Evolutionary conservation across 2,113 vertebrate genomes (phyloP), one percentile per base, ranked within the genome.

Genomic region (Brachirus orientalis): DNA sequence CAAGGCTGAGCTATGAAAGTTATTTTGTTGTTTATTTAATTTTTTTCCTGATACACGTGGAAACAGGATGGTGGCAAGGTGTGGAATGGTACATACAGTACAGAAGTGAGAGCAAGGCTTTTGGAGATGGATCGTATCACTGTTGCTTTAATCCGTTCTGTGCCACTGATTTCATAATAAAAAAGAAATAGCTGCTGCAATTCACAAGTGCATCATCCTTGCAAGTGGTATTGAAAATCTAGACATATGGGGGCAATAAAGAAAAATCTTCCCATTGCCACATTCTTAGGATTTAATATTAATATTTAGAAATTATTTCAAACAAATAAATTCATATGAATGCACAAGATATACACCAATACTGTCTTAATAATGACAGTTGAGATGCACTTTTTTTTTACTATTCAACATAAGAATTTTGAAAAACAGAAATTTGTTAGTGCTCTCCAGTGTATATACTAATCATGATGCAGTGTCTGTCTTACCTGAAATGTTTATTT

Each of bases 81-180:
- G 22, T 44, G 38, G 69, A 72, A 46, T 40, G 74, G 28, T 37
- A 33, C 14, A 57, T 37, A 13, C 16, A 35, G 14, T n/a, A n/a
- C 5, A 5, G 2, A 54, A 19, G 48, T 18, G 18, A 44, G 37
- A 63, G 50, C 11, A 55, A 51, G 48, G 64, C 67, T 46, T 28
- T 54, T 17, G 64, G 53, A 70, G 33, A 51, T 12, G 7, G 7
- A 45, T n/a, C 14, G 40, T 1, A 6, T 18, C 35, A 53, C 56
- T 56, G 17, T 41, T 50, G 46, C 6, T 73, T 72, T 61, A 40
- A 50, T 68, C 8, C 9, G 6, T 54, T 71, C 48, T 51, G 37
- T 68, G 46, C 20, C 50, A 9, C 3, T 6, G n/a, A 45, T 55
- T 18, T 20, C 1, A 16, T 13, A 7, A 46, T 57, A 66, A 14